A percentile compares a stretch with the other conserved stretches of the same genome.
Evolutionary conservation across 2,888 invertebrate species (phyloP).

Genomic region (Subacronicta megacephala): DNA sequence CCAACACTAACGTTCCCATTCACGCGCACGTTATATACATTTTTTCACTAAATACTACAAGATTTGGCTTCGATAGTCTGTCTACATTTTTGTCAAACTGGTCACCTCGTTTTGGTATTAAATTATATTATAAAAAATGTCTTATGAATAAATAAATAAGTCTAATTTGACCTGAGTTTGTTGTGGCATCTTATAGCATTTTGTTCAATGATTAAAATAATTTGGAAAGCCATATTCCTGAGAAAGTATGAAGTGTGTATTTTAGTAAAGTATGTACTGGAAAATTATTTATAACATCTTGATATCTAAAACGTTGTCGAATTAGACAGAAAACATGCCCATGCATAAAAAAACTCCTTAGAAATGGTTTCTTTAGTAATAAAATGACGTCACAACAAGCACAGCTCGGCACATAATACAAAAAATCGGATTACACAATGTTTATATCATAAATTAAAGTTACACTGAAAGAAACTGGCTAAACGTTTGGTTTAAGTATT

Average conservation of each 20-base stretch:
- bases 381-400: conserved; percentile 19
- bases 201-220: too few relatives aligned
- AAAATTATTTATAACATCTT: too few relatives aligned
- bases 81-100: conserved; percentile 71
- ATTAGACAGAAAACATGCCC: too few relatives aligned
- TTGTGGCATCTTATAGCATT: too few relatives aligned
- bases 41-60: conserved; percentile 57
- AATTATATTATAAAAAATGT: conserved; percentile 54
- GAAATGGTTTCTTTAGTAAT: not conserved
- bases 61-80: conserved; percentile 59
- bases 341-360: too few relatives aligned
- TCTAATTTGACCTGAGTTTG: conserved; percentile 32
- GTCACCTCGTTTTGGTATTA: conserved; percentile 83
- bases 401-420: conserved; percentile 25
- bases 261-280: too few relatives aligned
- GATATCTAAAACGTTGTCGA: too few relatives aligned
- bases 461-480: conserved; percentile 74
- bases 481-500: conserved; percentile 75
- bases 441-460: conserved; percentile 51
- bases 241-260: too few relatives aligned
- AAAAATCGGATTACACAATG: conserved; percentile 37
- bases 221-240: too few relatives aligned
- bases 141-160: conserved; percentile 56
- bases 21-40: conserved; percentile 54
- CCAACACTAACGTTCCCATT: conserved; percentile 34